Conservation (phyloP, 2,797 vertebrate genomes). For the Nannoperca australis region DNA sequence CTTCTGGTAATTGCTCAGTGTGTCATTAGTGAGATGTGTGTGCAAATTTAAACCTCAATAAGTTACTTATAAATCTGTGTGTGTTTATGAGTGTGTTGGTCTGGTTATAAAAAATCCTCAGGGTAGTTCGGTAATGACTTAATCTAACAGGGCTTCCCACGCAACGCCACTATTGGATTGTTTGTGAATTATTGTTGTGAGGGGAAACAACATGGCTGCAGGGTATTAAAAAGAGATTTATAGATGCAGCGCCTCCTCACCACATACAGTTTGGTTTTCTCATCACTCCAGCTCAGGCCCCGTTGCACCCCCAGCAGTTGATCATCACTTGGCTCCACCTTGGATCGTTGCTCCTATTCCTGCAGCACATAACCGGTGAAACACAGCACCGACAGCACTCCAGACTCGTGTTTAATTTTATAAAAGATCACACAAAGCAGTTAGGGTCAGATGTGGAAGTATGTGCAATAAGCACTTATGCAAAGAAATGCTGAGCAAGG, state of each 20-base stretch:
- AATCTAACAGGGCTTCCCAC: slow-evolving; percentile 51
- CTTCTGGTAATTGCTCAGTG: slow-evolving; percentile 4
- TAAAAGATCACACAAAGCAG: slow-evolving; percentile 27
- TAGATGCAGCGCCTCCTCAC: slow-evolving; percentile 26
- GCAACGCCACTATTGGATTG: slow-evolving; percentile 52
- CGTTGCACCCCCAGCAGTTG: slow-evolving; percentile 31
- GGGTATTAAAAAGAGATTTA: slow-evolving; percentile 77
- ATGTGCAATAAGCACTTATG: slow-evolving; percentile 42
- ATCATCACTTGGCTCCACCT: slow-evolving; percentile 59
- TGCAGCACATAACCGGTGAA: slow-evolving; percentile 33
- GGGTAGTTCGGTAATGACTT: slow-evolving; percentile 51
- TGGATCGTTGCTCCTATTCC: slow-evolving; percentile 48
- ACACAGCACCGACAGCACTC: slow-evolving; percentile 15
- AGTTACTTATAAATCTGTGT: slow-evolving; percentile 22
- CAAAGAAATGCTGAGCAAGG: slow-evolving; percentile 51
- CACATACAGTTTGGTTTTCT: slow-evolving; percentile 66
- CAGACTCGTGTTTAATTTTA: too few relatives aligned
- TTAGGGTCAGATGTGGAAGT: slow-evolving; percentile 28
- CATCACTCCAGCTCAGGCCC: slow-evolving; percentile 40
- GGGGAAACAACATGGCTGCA: slow-evolving; percentile 49
- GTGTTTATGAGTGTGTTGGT: slow-evolving; percentile 22
- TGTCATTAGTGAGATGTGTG: slow-evolving; percentile 8
- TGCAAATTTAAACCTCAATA: slow-evolving; percentile 7
- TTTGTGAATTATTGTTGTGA: slow-evolving; percentile 61
- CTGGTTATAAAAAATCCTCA: slow-evolving; percentile 36